phyloP scores from a whole-genome alignment of 2,888 invertebrate genomes.

The Lobophora halterata region DNA sequence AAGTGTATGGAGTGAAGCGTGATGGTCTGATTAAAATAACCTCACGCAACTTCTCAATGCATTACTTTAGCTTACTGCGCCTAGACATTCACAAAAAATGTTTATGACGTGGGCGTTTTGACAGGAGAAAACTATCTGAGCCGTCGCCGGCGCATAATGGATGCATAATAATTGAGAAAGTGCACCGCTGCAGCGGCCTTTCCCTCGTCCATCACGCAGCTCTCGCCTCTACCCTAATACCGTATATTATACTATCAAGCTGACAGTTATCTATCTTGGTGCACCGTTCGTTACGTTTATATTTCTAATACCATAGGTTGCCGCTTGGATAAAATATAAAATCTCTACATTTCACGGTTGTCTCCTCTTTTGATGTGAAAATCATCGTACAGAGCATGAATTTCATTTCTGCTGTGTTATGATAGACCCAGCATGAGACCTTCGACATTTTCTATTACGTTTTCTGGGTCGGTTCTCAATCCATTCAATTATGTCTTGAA shows the following conservation, averaged over 20 bases:
- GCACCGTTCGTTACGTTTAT: constrained; percentile 20
- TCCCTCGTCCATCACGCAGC: constrained; percentile 76
- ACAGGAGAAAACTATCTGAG: constrained; percentile 54
- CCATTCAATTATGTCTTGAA: too few species aligned
- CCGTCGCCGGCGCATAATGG: constrained; percentile 61
- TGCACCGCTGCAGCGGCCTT: constrained; percentile 66
- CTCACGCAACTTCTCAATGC: constrained; percentile 1
- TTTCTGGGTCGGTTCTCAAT: too few species aligned
- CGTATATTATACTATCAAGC: constrained; percentile 67
- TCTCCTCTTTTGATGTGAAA: constrained; percentile 15
- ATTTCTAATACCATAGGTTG: constrained; percentile 19
- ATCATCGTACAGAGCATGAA: too few species aligned
- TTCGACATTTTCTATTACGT: too few species aligned
- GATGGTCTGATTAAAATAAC: background rate
- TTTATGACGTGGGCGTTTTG: constrained; percentile 54
- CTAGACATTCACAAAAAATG: constrained; percentile 38
- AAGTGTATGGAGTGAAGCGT: constrained; percentile 8
- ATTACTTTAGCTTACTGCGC: background rate
- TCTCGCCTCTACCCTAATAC: constrained; percentile 65
- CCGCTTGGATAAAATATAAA: constrained; percentile 12
- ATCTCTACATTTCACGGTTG: constrained; percentile 20
- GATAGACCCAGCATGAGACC: too few species aligned
- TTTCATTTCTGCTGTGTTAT: too few species aligned
- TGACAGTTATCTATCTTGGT: constrained; percentile 67
- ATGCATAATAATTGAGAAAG: constrained; percentile 74